These are phyloP conservation scores for Alligator mississippiensis DNA, from an alignment of 2,113 vertebrate species.

Conservation along the genomic window DNA sequence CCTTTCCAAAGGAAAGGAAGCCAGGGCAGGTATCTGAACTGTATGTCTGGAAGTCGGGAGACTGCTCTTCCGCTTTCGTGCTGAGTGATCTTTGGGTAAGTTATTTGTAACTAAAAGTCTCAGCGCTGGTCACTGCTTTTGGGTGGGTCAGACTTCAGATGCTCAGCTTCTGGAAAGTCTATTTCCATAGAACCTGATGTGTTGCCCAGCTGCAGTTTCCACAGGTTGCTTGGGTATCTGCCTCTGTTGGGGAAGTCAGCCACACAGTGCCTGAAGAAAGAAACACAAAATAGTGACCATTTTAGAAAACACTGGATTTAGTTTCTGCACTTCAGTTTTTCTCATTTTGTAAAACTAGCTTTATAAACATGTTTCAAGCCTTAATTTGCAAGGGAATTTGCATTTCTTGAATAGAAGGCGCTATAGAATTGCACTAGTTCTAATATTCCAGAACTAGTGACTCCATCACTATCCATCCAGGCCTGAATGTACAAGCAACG, in stretches of 20 bases:
- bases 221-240: no score
- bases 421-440: no score
- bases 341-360: background rate
- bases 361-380: background rate
- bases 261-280: fast-evolving
- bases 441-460: background rate
- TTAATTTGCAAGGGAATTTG: fast-evolving
- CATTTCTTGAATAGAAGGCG: background rate
- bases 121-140: background rate
- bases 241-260: background rate
- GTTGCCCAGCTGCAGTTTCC: fast-evolving
- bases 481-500: background rate
- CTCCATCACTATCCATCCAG: background rate
- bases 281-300: background rate
- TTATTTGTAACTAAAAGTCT: background rate
- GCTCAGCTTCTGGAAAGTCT: background rate
- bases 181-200: background rate
- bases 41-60: background rate
- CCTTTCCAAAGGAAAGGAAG: background rate
- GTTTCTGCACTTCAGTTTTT: background rate
- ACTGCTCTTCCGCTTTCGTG: background rate
- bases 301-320: background rate
- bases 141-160: background rate
- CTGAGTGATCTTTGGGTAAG: background rate
- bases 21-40: background rate